Conservation (phyloP, 2,797 vertebrate genomes). For the Coreius guichenoti region DNA sequence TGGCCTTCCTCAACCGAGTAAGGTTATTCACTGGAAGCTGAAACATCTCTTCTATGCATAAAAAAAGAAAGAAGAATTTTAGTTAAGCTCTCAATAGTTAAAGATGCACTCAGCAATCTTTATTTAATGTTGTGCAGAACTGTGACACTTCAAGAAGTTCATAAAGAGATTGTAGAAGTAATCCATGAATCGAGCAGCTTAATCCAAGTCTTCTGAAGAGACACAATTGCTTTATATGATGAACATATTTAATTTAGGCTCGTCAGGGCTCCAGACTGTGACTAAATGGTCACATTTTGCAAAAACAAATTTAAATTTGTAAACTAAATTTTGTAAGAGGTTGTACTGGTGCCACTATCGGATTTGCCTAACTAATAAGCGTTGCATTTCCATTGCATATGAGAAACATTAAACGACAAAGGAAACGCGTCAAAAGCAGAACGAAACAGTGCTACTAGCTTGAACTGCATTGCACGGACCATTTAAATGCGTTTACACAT, state of each 20-base stretch:
- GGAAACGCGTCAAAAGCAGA: too few relatives aligned
- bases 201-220: neutral
- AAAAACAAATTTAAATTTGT: too few relatives aligned
- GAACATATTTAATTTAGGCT: neutral
- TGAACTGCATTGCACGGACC: too few relatives aligned
- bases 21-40: constrained; percentile 99
- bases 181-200: neutral
- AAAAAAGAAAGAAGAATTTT: neutral
- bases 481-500: too few relatives aligned
- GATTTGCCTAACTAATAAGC: too few relatives aligned
- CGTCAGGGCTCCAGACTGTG: too few relatives aligned
- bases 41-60: constrained; percentile 92
- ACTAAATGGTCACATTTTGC: too few relatives aligned
- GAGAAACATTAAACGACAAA: too few relatives aligned
- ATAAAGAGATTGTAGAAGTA: neutral
- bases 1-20: constrained; percentile 95
- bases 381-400: too few relatives aligned
- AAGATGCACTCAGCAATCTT: neutral
- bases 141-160: neutral
- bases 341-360: too few relatives aligned
- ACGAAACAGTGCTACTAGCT: too few relatives aligned
- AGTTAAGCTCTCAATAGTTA: neutral
- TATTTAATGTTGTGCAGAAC: neutral
- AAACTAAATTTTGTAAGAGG: too few relatives aligned
- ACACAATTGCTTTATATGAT: neutral